A percentile compares a stretch with the other conserved stretches of the same genome.
phyloP scores from a whole-genome alignment of 2,888 invertebrate genomes.

The Pammene aurita region DNA sequence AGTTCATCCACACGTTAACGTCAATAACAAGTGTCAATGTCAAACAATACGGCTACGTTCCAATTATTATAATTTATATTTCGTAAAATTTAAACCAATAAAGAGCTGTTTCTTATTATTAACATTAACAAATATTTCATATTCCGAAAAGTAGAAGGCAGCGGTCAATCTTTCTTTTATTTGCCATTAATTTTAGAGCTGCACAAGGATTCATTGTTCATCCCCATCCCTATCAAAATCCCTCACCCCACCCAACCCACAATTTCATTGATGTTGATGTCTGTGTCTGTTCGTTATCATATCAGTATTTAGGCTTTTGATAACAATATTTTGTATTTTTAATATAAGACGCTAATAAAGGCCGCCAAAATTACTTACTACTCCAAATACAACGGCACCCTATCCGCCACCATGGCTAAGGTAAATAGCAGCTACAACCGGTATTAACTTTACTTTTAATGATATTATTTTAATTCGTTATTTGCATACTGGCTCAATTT shows the following conservation, averaged over 20 bases:
- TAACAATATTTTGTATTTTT: conserved; percentile 36
- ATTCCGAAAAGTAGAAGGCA: not conserved
- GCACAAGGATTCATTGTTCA: too few species aligned
- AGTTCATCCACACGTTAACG: too few species aligned
- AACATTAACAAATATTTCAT: too few species aligned
- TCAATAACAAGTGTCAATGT: not conserved
- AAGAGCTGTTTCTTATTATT: too few species aligned
- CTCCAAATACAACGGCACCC: conserved; percentile 86
- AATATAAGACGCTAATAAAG: conserved; percentile 48
- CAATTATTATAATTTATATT: not conserved
- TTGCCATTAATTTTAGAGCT: too few species aligned
- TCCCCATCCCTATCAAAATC: conserved; percentile 2
- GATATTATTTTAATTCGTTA: conserved; percentile 42
- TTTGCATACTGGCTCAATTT: conserved; percentile 64
- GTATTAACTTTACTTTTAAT: conserved; percentile 1
- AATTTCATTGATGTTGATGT: not conserved
- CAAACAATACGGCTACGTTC: conserved; percentile 24
- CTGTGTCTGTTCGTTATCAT: conserved; percentile 23
- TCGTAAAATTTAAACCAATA: not conserved
- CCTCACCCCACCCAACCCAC: conserved; percentile 15
- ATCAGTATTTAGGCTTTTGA: conserved; percentile 37
- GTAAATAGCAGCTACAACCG: conserved; percentile 64
- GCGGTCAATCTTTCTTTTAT: not conserved
- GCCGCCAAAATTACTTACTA: conserved; percentile 86
- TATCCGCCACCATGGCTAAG: conserved; percentile 87